A percentile compares a stretch with the other conserved stretches of the same genome.
These are phyloP conservation scores for Penelope pileata DNA, from an alignment of 2,113 vertebrate genomes.

Conservation along the genomic window DNA sequence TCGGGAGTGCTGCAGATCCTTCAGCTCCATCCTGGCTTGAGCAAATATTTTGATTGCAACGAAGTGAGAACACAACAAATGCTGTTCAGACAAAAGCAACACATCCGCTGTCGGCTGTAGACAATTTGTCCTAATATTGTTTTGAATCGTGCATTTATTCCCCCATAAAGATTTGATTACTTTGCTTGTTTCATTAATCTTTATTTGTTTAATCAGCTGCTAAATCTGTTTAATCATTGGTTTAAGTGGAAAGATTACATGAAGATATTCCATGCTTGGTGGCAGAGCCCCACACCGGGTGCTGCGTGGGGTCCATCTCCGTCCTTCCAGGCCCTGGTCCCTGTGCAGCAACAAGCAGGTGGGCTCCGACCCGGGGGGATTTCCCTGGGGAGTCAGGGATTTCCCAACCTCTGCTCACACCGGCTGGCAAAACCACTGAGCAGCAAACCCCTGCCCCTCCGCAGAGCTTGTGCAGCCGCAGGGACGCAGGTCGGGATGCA, in stretches of 20 bases:
- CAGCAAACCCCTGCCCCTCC: rapidly evolving
- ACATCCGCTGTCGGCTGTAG: constrained; percentile 64
- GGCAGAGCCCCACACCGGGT: neutral
- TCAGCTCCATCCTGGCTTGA: constrained; percentile 48
- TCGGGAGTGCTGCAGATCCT: neutral
- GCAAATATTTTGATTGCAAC: constrained; percentile 75
- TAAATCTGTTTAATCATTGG: constrained; percentile 81
- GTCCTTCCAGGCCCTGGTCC: neutral
- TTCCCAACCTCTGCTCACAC: neutral
- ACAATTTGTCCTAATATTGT: constrained; percentile 81
- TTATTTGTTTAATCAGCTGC: constrained; percentile 84
- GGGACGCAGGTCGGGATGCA: neutral
- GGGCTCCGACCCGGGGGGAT: neutral
- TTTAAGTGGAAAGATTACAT: constrained; percentile 79
- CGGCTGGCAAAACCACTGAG: neutral
- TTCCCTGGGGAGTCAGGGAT: neutral
- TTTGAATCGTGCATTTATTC: constrained; percentile 74
- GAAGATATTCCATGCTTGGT: constrained; percentile 44
- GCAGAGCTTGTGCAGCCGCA: rapidly evolving
- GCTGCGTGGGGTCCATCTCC: neutral
- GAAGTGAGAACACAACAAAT: constrained; percentile 61
- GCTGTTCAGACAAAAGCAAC: constrained; percentile 61
- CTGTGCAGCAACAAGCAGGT: neutral
- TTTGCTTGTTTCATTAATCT: constrained; percentile 83
- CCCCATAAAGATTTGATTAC: constrained; percentile 80